phyloP scores from a whole-genome alignment of 2,888 invertebrate species.

The Athripsodes cinereus region DNA sequence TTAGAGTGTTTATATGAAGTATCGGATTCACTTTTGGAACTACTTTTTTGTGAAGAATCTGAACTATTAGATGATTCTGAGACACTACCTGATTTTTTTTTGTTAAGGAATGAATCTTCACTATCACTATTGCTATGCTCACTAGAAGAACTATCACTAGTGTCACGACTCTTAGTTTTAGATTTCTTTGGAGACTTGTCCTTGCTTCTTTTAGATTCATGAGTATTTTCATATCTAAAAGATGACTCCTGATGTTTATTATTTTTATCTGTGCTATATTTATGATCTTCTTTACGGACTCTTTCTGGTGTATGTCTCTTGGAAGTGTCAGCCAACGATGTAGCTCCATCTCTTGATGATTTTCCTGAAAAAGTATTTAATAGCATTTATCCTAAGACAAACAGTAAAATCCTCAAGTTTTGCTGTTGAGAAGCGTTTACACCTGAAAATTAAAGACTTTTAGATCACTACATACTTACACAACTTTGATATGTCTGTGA shows the following conservation, averaged over 20 bases:
- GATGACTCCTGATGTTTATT: constrained; percentile 6
- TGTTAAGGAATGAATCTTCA: constrained; percentile 19
- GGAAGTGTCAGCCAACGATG: background rate
- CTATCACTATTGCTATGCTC: constrained; percentile 25
- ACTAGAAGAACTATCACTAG: constrained; percentile 21
- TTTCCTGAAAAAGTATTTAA: constrained; percentile 23
- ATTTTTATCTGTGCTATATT: constrained; percentile 17
- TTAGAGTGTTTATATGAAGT: constrained; percentile 22
- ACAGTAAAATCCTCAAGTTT: background rate
- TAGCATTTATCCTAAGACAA: constrained; percentile 17
- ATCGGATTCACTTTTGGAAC: constrained; percentile 18
- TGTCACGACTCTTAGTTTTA: constrained; percentile 11
- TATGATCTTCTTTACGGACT: constrained; percentile 17
- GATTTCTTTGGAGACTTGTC: constrained; percentile 7
- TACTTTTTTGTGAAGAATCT: constrained; percentile 27
- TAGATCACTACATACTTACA: too few species aligned
- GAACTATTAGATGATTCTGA: constrained; percentile 23
- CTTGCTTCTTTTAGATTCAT: constrained; percentile 12
- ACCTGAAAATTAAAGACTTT: too few species aligned
- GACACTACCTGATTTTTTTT: constrained; percentile 3
- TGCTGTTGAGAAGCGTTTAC: background rate
- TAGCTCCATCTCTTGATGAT: constrained; percentile 17
- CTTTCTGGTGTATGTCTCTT: constrained; percentile 20
- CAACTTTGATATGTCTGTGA: too few species aligned
- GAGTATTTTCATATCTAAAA: constrained; percentile 5